phyloP scores from a whole-genome alignment of 2,888 invertebrate species.

The Drosophila mettleri region DNA sequence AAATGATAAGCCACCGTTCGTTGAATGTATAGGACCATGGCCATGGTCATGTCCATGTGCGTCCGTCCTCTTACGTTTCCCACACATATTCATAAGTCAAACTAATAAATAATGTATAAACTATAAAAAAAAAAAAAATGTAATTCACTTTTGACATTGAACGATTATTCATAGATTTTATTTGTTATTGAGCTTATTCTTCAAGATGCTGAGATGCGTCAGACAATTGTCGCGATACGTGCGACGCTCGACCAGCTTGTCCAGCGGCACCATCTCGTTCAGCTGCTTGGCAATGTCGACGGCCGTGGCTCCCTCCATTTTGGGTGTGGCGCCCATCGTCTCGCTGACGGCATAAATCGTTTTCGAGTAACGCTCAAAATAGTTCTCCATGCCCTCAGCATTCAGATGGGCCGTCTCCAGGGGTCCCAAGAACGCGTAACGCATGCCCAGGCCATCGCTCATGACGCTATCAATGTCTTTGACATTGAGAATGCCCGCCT shows the following conservation, averaged over 20 bases:
- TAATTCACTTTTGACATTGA: background rate
- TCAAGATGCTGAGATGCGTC: slow-evolving; percentile 91
- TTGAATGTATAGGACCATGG: background rate
- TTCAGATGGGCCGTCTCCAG: slow-evolving; percentile 97
- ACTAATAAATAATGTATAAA: no score
- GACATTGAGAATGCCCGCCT: slow-evolving; percentile 93
- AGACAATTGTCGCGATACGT: slow-evolving; percentile 94
- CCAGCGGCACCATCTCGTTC: slow-evolving; percentile 90
- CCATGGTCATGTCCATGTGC: background rate
- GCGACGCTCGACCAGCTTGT: slow-evolving; percentile 90
- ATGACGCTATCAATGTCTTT: slow-evolving; percentile 97
- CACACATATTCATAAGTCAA: slow-evolving; percentile 11
- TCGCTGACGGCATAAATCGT: slow-evolving; percentile 88
- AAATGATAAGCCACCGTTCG: slow-evolving; percentile 36
- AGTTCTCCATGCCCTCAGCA: slow-evolving; percentile 92
- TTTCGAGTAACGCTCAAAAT: slow-evolving; percentile 89
- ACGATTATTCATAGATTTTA: background rate
- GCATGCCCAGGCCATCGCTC: slow-evolving; percentile 96
- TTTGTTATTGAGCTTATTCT: slow-evolving; percentile 88
- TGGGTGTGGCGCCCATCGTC: slow-evolving; percentile 91
- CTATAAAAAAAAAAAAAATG: background rate
- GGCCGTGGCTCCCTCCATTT: slow-evolving; percentile 89
- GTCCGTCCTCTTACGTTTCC: background rate
- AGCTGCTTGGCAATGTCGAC: slow-evolving; percentile 90
- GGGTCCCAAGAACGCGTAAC: slow-evolving; percentile 97